Evolutionary conservation across 2,113 vertebrate genomes (phyloP), one percentile per base, ranked within the genome.

Genomic region (Poicephalus meyeri): DNA sequence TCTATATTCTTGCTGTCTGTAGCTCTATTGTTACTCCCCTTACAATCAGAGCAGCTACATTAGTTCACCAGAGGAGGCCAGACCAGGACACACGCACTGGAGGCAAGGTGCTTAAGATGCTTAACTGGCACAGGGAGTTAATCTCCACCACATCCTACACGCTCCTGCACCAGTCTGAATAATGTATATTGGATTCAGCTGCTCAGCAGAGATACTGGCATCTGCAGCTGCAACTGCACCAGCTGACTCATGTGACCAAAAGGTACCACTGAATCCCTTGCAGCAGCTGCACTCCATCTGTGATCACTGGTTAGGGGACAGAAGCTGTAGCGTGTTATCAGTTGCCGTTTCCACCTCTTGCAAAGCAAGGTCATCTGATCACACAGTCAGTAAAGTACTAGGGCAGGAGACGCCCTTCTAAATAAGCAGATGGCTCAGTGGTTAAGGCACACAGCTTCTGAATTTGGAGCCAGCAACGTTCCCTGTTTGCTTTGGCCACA

Each of bases 271-370:
- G 86, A 92, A 60, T 13, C 69, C 77, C 80, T 55, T 28, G 24
- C 86, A 92, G 94, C 95, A 95, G 96, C 94, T 95, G 95, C 52
- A 10, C 83, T 93, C 93, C 89, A 93, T 88, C 91, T 96, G 96
- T 28, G 77, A 76, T 84, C 52, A 3, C 83, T 44, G 91, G 12
- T 35, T 13, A 76, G 95, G 94, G 91, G 73, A 94, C 86, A 93
- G 89, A 88, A 93, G 83, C 88, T 74, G 83, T 86, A 86, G 50
- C 17, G 28, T 63, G 55, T 44, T 44, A n/a, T 53, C 83, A 83
- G 46, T 31, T 37, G 46, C 65, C 42, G 35, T 60, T 93, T 42
- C 80, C 47, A 73, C 26, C 68, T 41, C 86, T 37, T 78, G 64
- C 71, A 68, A 88, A 91, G 77, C 55, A 93, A 92, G 93, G 94